Base-by-base conservation (phyloP, 2,113 vertebrate species). In the Sisor rabdophorus region DNA sequence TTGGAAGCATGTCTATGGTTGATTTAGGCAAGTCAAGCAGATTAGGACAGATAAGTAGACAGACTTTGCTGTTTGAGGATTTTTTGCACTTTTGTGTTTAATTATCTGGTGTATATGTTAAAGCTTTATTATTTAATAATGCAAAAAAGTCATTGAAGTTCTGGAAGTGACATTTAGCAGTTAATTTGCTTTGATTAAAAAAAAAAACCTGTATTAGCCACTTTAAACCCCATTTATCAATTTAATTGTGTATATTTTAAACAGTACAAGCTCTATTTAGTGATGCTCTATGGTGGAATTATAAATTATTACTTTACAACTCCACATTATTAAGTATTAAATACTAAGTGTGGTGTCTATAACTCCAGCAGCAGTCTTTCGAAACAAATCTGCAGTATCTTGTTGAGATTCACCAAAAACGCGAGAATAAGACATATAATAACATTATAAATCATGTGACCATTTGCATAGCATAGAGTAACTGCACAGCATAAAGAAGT, bases 1-100 rank as follows among this genome's bases (percentile, higher is more conserved):
- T 76, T 71, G 54, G 69, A 65, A 82, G 75, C 56, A 84, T 82
- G 71, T 76, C 61, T 76, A 40, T 60, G 73, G 75, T 55, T 81
- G 32, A 80, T 71, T 53, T 78, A 82, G 69, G 48, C 22, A 82
- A 63, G 76, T 79, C 24, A 53, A 48, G 36, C 50, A 9, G 69
- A 75, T 69, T 77, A 81, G 80, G 53, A 79, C 69, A 55, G 82
- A 74, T 77, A 71, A 13, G 81, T 78, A 20, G 48, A 79, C 67
- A 26, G 59, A 56, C 15, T 16, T 7, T 22, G 12, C 4, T 36
- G n/a, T 40, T 40, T 44, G 52, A n/a, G 16, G 11, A 36, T n/a
- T n/a, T 53, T n/a, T 13, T 71, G 17, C 50, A 71, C 13, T 40
- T 71, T 19, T 26, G 6, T 71, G 1, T 55, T 30, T 30, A n/a